Evolutionary conservation across 2,797 vertebrate species (phyloP).

Genomic region (Anas capensis): DNA sequence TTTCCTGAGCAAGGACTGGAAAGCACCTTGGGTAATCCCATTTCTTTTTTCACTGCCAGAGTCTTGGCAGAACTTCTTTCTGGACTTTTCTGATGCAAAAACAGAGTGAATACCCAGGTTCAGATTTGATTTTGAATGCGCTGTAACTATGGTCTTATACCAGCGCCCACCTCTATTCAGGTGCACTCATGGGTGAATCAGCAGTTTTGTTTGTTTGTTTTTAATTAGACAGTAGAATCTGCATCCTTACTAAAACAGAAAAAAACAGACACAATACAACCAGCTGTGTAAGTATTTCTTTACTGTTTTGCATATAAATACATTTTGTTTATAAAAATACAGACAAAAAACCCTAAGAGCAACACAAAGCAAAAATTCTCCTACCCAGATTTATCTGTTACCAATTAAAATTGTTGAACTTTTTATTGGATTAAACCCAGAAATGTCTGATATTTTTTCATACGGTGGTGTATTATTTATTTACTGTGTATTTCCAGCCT

Average conservation of each 20-base stretch:
- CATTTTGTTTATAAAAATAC: background rate
- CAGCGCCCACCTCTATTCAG: background rate
- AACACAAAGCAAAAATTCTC: background rate
- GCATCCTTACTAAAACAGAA: constrained; percentile 65
- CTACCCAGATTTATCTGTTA: background rate
- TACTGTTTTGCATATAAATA: constrained; percentile 27
- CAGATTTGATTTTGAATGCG: constrained; percentile 22
- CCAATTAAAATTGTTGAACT: background rate
- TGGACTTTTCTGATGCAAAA: constrained; percentile 2
- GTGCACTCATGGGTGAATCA: constrained; percentile 40
- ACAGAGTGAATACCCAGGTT: background rate
- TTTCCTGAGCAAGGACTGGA: background rate
- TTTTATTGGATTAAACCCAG: background rate
- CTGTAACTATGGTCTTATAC: constrained; percentile 3
- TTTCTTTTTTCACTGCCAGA: background rate
- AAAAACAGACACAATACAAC: constrained; percentile 62
- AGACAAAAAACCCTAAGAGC: background rate
- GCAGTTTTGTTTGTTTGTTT: constrained; percentile 61
- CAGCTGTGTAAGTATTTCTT: constrained; percentile 63
- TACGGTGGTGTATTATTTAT: background rate
- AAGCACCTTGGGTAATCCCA: background rate
- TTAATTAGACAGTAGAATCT: constrained; percentile 69
- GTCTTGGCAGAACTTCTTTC: background rate
- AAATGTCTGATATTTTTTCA: background rate
- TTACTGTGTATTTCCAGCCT: background rate